Evolutionary conservation across 1,140 invertebrate genomes (phyloP), one percentile per base, ranked within the genome.

Genomic region (Drosophila suzukii): DNA sequence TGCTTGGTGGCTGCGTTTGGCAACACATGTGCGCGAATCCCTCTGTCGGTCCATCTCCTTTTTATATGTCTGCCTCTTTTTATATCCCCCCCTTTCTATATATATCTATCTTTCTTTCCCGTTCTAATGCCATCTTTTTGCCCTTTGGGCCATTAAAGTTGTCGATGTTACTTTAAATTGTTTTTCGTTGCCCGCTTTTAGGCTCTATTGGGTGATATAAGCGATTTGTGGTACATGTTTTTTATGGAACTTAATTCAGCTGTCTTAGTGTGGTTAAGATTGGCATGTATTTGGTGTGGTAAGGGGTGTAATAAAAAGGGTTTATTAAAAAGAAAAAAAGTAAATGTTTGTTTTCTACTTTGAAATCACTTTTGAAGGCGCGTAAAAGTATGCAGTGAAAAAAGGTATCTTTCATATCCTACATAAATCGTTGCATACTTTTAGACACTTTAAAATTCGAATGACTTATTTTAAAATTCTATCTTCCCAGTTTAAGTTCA

Each of bases 1-100:
- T 36, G 39, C 53, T 47, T 55, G 54, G 55, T 59, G 38, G 74
- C 60, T 77, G 60, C 56, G 44, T 78, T 82, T 81, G 79, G 79
- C 80, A 83, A 81, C 79, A 81, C 81, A 76, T 82, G 78, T 55
- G 75, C 59, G 61, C 57, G 50, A 75, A 27, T 41, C 49, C 51
- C 24, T 47, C 24, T 43, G 41, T 17, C 17, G 43, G 38, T 60
- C 55, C 39, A 13, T 43, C 12, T 56, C n/a, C 39, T 58, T 24
- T 36, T 32, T 53, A 34, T 65, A 39, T 58, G 54, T 44, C 36
- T 72, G 20, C 49, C 49, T 34, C 49, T 51, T 51, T 51, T 17
- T 32, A 17, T 51, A 5, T 11, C 4, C n/a, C 47, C 24, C 12
- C 17, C 41, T 27, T 27, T 27, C 3, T 27, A 27, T 5, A 5